Evolutionary conservation across 2,797 vertebrate species (phyloP), one percentile per base, ranked within the genome.

Genomic region (Microchirus variegatus): DNA sequence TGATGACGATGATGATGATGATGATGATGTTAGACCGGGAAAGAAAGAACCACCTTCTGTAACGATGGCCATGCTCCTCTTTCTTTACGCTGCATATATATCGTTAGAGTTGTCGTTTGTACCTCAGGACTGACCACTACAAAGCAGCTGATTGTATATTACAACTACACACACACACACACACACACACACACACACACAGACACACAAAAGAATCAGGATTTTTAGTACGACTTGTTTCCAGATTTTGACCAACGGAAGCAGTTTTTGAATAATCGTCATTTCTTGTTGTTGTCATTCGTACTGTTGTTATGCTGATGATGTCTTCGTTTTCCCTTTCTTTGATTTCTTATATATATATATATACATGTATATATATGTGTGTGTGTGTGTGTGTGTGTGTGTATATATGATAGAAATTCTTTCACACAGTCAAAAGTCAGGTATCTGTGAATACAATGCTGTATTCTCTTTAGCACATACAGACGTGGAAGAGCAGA

Each of bases 111-210:
- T 87, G 89, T 92, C 90, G 88, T 81, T 85, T 85, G 87, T 91
- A 91, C 91, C 93, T 94, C 93, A 94, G 93, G 92, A 91, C 89
- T 81, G 70, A 91, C 84, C 89, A 88, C 80, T 86, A 85, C 82
- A 89, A 90, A 90, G 90, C 92, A 92, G 90, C 90, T 92, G 91
- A 91, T 92, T 93, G 88, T 93, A 92, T 81, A 76, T 63, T 67
- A 81, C 67, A 82, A 77, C 83, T 76, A 88, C 78, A 71, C 54
- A 70, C 51, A 69, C 52, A 64, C 64, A 85, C 80, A 86, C 77
- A 71, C 51, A 75, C 56, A 69, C 49, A 65, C 58, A 84, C 77
- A 89, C 79, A 75, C 59, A 73, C 58, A 67, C 50, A 75, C 46
- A 69, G 55, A 65, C 63, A 67, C 59, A 64, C 72, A 66, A 74